Evolutionary conservation across 2,113 vertebrate species (phyloP).

Genomic region (Nesoenas mayeri): DNA sequence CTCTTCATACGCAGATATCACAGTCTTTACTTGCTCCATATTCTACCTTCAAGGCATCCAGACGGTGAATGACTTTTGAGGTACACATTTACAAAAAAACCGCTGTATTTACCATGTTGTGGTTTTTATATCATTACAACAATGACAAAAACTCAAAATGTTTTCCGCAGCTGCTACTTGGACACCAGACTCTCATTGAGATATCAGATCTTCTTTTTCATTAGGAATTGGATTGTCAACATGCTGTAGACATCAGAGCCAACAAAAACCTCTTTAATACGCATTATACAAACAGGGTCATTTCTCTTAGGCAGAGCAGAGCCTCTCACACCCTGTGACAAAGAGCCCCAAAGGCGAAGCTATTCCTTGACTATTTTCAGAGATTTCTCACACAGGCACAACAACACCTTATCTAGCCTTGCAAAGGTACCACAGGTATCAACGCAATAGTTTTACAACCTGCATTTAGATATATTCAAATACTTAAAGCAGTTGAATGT

Average conservation of each 20-base stretch:
- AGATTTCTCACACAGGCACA: not conserved
- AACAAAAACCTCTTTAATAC: not conserved
- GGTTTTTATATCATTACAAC: not conserved
- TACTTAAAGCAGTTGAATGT: not conserved
- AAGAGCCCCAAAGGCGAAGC: not conserved
- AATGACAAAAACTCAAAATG: not conserved
- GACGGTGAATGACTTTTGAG: accelerated
- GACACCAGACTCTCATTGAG: not conserved
- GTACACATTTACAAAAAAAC: not conserved
- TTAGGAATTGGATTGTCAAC: not conserved
- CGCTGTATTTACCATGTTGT: accelerated
- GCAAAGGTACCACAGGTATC: not conserved
- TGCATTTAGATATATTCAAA: not conserved
- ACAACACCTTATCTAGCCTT: not conserved
- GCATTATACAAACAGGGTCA: not conserved
- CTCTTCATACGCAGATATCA: not conserved
- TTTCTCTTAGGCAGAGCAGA: not conserved
- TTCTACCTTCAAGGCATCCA: not conserved
- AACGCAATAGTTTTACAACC: not conserved
- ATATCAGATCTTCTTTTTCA: not conserved
- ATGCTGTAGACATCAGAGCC: not conserved
- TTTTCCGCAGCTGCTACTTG: not conserved
- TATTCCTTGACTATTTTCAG: not conserved
- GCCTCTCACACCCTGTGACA: not conserved
- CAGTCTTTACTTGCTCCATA: not conserved